phyloP scores from a whole-genome alignment of 2,113 vertebrate species.

The Rousettus leschenaultii region DNA sequence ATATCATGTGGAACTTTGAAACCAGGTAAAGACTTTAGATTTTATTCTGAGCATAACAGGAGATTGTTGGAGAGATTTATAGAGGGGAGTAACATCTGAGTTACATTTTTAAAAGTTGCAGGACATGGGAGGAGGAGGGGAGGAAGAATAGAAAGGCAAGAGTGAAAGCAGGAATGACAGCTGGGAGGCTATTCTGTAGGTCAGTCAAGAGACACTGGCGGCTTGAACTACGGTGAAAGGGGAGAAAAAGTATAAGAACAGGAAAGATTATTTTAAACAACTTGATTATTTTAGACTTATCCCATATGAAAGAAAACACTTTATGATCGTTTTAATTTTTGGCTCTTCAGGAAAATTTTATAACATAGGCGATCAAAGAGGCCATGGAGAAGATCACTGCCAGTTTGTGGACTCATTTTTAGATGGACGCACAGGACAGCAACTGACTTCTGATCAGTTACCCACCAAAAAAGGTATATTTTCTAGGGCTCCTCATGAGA shows the following conservation, averaged over 20 bases:
- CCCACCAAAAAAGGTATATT: conserved; percentile 87
- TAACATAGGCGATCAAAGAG: conserved; percentile 96
- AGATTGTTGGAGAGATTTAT: neutral
- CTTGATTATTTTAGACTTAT: neutral
- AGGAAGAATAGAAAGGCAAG: neutral
- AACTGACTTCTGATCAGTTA: conserved; percentile 87
- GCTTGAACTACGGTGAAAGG: neutral
- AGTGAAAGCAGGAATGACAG: neutral
- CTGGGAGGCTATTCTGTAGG: neutral
- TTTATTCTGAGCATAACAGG: neutral
- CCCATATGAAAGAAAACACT: neutral
- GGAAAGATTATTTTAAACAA: neutral
- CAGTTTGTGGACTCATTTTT: conserved; percentile 99
- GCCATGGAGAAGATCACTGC: conserved; percentile 97
- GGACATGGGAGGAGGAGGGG: neutral
- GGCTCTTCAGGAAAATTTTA: conserved; percentile 92
- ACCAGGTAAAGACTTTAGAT: neutral
- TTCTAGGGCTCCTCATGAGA: neutral
- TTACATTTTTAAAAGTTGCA: neutral
- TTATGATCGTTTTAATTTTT: conserved; percentile 46
- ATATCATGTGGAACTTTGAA: neutral
- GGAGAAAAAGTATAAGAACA: neutral
- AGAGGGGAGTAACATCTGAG: neutral
- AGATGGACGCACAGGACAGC: conserved; percentile 93
- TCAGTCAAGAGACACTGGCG: neutral